phyloP scores from a whole-genome alignment of 35 echinoderm and acorn worm species.

The Stichopus chloronotus region DNA sequence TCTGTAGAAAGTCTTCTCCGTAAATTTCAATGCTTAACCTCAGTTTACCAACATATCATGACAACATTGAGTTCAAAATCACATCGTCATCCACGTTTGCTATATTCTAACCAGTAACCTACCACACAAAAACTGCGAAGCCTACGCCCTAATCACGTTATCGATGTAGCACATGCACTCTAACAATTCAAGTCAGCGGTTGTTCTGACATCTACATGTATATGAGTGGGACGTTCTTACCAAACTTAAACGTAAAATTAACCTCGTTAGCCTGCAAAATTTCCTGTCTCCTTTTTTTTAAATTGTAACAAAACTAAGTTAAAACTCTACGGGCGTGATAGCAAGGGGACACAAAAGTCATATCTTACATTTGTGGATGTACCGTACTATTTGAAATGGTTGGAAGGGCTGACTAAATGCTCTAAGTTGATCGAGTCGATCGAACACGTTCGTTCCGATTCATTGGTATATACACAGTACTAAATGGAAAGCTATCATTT shows the following conservation, averaged over 20 bases:
- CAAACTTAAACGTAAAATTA: background rate
- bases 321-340: too few relatives aligned
- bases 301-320: too few relatives aligned
- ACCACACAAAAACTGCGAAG: background rate
- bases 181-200: background rate
- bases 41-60: too few relatives aligned
- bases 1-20: background rate
- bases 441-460: conserved; percentile 35
- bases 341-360: too few relatives aligned
- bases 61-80: too few relatives aligned
- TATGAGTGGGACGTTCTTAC: background rate
- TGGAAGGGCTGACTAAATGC: too few relatives aligned
- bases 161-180: background rate
- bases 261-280: background rate
- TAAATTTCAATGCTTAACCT: too few relatives aligned
- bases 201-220: background rate
- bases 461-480: conserved; percentile 19
- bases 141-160: background rate
- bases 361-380: too few relatives aligned
- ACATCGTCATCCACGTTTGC: too few relatives aligned
- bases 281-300: background rate
- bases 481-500: conserved; percentile 1
- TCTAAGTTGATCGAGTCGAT: too few relatives aligned
- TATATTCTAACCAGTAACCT: background rate
- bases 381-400: too few relatives aligned